Evolutionary conservation across 2,797 vertebrate species (phyloP), one percentile per base, ranked within the genome.

Genomic region (Australoheros facetus): DNA sequence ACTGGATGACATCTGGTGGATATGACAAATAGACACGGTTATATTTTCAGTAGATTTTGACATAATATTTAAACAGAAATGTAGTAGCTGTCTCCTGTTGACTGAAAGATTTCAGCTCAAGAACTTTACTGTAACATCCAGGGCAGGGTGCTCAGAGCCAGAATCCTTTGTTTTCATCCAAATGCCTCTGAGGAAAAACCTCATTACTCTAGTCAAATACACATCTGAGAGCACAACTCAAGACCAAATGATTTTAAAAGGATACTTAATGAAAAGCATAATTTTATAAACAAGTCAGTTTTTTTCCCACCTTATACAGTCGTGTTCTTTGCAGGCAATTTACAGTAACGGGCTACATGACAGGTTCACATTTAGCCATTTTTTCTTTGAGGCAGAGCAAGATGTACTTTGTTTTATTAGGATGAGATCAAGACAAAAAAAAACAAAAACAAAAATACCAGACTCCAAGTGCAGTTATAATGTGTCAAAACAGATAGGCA

Each of bases 401-500:
- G 42, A 79, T 56, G 51, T 19, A 34, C 51, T 75, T 56, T 78
- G 62, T 60, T 88, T 84, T 73, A 85, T 53, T 72, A 80, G 51
- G 26, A 4, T 62, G 77, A 73, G 80, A 79, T 88, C 64, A 34
- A 78, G 78, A 89, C 85, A 7, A 51, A 51, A 16, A 17, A 8
- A 53, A 9, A 3, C 26, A 3, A 26, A 26, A 26, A 26, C 26
- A 26, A 26, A 10, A 23, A 1, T 54, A 26, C 79, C 56, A 75
- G 78, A 79, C 75, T 86, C 74, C 58, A 69, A 72, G 79, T 39
- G 69, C 76, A 79, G 73, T 56, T 37, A 58, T 74, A 81, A 88
- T 88, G 85, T 34, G 17, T 89, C 80, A 91, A 59, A 71, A 79
- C 76, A 85, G 75, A 85, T 57, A 80, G 80, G 64, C 59, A 85